Evolutionary conservation across 2,888 invertebrate genomes (phyloP).

Genomic region (Seira musarum): DNA sequence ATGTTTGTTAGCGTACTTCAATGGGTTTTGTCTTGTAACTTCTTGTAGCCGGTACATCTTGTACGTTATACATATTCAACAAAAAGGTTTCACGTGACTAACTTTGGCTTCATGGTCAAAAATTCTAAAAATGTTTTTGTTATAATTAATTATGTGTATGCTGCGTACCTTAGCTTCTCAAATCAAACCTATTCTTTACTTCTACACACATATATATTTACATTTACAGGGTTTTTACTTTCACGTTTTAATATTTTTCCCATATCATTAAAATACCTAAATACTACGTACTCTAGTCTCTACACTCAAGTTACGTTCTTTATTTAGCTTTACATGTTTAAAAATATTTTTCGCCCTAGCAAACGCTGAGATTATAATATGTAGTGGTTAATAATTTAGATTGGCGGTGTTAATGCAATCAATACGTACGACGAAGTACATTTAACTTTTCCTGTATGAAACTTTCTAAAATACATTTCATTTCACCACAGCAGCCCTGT

Average conservation of each 20-base stretch:
- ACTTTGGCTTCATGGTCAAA: slow-evolving; percentile 36
- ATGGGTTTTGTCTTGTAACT: too few species aligned
- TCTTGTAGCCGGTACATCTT: slow-evolving; percentile 23
- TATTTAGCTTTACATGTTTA: too few species aligned
- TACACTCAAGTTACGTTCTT: too few species aligned
- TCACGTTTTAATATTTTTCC: background rate
- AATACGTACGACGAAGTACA: too few species aligned
- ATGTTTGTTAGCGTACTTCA: too few species aligned
- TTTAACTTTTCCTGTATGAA: slow-evolving; percentile 11
- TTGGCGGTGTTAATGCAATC: too few species aligned
- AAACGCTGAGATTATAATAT: background rate
- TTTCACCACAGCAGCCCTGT: slow-evolving; percentile 22
- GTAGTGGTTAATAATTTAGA: too few species aligned
- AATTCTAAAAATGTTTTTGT: slow-evolving; percentile 19
- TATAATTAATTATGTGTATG: too few species aligned
- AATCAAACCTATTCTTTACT: background rate
- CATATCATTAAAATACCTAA: too few species aligned
- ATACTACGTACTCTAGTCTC: too few species aligned
- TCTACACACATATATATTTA: slow-evolving; percentile 20
- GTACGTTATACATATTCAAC: slow-evolving; percentile 10
- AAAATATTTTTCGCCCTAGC: background rate
- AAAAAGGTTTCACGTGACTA: slow-evolving; percentile 41
- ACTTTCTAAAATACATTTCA: slow-evolving; percentile 15
- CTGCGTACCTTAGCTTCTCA: too few species aligned
- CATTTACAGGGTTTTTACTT: slow-evolving; percentile 7